A percentile compares a stretch with the other conserved stretches of the same genome.
Evolutionary conservation across 2,113 vertebrate genomes (phyloP).

Genomic region (Actinemys pallida): DNA sequence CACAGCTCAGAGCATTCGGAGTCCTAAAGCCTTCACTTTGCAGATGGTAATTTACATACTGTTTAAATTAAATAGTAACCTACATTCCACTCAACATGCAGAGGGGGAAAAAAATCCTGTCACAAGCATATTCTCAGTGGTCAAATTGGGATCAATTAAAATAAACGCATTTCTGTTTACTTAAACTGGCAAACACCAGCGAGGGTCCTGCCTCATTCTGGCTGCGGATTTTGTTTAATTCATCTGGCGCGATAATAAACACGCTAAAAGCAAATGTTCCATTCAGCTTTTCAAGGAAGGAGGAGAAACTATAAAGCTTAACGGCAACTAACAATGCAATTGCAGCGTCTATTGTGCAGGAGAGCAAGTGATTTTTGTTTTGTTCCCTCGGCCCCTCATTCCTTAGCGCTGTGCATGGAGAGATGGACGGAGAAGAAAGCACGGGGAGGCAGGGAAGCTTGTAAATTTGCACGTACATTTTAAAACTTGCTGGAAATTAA

Average conservation of each 20-base stretch:
- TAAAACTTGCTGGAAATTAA: constrained; percentile 25
- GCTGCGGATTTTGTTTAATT: background rate
- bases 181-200: background rate
- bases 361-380: background rate
- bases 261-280: background rate
- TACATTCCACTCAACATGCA: background rate
- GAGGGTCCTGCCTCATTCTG: background rate
- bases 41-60: background rate
- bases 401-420: rapidly evolving
- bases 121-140: background rate
- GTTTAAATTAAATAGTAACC: background rate
- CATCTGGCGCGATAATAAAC: background rate
- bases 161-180: background rate
- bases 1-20: background rate
- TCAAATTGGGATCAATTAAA: background rate
- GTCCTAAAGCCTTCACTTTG: background rate
- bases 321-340: background rate
- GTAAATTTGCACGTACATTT: background rate
- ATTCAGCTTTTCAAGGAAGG: background rate
- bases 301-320: background rate
- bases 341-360: background rate
- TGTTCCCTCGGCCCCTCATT: rapidly evolving
- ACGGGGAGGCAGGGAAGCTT: background rate
- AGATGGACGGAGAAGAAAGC: background rate
- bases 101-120: background rate